phyloP scores from a whole-genome alignment of 2,113 vertebrate species.

The Odobenus rosmarus region DNA sequence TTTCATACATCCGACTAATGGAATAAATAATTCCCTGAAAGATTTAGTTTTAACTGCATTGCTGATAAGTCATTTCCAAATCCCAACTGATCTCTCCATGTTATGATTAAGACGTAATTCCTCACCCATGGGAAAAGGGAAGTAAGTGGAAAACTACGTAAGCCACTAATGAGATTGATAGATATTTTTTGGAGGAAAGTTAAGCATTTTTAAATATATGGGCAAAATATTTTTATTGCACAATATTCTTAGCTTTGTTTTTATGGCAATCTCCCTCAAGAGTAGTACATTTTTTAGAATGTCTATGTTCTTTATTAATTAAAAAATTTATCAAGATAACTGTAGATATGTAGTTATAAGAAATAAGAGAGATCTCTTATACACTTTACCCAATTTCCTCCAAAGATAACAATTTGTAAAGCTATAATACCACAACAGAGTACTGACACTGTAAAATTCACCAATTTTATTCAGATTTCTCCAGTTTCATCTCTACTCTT shows the following conservation, averaged over 20 bases:
- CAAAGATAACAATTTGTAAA: neutral
- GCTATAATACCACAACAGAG: neutral
- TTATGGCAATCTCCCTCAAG: neutral
- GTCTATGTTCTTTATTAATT: neutral
- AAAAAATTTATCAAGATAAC: neutral
- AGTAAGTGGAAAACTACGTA: neutral
- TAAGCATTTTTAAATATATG: neutral
- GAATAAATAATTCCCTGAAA: neutral
- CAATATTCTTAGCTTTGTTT: constrained; percentile 7
- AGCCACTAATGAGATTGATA: neutral
- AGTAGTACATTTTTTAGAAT: neutral
- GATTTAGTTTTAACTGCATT: neutral
- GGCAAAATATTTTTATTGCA: neutral
- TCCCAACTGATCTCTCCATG: neutral
- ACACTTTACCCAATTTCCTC: neutral
- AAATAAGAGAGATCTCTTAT: neutral
- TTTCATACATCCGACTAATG: neutral
- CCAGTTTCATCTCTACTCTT: neutral
- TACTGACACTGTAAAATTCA: neutral
- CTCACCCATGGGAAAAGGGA: neutral
- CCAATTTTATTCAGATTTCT: neutral
- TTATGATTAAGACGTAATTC: neutral
- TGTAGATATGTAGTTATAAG: neutral
- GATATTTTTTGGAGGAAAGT: neutral
- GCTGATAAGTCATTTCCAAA: neutral